Evolutionary conservation across 2,888 invertebrate genomes (phyloP).

Genomic region (Tipula confusa): DNA sequence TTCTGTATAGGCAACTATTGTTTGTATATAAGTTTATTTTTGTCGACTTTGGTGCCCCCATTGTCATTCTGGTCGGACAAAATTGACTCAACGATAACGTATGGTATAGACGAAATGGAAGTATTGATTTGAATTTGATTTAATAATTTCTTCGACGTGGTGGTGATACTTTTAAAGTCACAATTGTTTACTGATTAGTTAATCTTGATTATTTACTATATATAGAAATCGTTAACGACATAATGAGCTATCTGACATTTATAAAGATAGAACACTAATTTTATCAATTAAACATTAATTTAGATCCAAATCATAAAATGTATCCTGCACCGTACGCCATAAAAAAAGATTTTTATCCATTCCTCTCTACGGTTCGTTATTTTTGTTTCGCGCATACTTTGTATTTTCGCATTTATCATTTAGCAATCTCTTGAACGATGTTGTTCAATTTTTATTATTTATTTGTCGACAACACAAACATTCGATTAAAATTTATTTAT

Average conservation of each 20-base stretch:
- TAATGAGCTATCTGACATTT: not conserved
- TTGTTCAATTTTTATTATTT: constrained; percentile 12
- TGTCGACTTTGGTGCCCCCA: not conserved
- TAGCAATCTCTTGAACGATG: not conserved
- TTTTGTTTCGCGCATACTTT: not conserved
- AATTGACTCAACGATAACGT: not conserved
- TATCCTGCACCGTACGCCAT: not conserved
- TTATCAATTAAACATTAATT: not conserved
- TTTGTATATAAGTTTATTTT: not conserved
- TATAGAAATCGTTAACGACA: too few relatives aligned
- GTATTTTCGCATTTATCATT: not conserved
- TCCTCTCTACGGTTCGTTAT: not conserved
- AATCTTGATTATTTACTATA: too few relatives aligned
- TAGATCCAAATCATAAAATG: not conserved
- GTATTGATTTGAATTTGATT: not conserved
- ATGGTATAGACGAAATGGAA: not conserved
- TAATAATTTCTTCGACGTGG: too few relatives aligned
- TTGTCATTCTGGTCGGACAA: not conserved
- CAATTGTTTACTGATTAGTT: too few relatives aligned
- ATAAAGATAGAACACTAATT: not conserved
- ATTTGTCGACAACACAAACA: not conserved
- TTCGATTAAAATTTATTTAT: not conserved
- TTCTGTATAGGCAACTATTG: not conserved
- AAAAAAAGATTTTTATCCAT: not conserved
- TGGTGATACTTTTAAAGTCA: too few relatives aligned